Evolutionary conservation across 1,140 invertebrate species (phyloP).

Genomic region (Drosophila repleta): DNA sequence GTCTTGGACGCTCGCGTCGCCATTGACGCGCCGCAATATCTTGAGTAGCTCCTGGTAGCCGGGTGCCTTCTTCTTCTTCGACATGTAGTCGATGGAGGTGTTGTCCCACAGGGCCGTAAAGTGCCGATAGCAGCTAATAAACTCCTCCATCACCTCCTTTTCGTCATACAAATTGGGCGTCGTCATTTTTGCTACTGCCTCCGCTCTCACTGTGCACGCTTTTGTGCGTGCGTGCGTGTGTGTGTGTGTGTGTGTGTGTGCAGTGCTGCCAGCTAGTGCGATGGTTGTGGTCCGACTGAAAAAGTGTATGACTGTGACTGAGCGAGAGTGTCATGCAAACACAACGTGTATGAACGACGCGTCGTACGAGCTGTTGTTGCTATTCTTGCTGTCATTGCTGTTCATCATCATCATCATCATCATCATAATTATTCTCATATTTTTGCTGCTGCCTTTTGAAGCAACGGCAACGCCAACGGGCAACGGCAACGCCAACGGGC

Average conservation of each 20-base stretch:
- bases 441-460: slow-evolving; percentile 34
- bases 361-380: slow-evolving; percentile 6
- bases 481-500: slow-evolving; percentile 12
- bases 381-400: not conserved
- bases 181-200: slow-evolving; percentile 15
- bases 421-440: slow-evolving; percentile 11
- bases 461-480: slow-evolving; percentile 3
- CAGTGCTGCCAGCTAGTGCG: not conserved
- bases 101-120: slow-evolving; percentile 63
- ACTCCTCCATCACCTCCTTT: slow-evolving; percentile 65
- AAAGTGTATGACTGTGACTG: slow-evolving; percentile 32
- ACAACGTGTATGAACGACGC: slow-evolving; percentile 41
- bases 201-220: not conserved
- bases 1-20: slow-evolving; percentile 46
- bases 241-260: not conserved
- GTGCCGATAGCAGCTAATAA: slow-evolving; percentile 67
- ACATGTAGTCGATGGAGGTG: slow-evolving; percentile 50
- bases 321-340: slow-evolving; percentile 42
- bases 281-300: slow-evolving; percentile 21
- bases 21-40: slow-evolving; percentile 55
- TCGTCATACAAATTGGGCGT: slow-evolving; percentile 56
- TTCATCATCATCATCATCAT: slow-evolving; percentile 11
- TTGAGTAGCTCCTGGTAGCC: slow-evolving; percentile 62
- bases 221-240: not conserved
- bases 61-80: slow-evolving; percentile 59